Base-by-base conservation (phyloP, 2,888 invertebrate species). In the Sphinx pinastri region DNA sequence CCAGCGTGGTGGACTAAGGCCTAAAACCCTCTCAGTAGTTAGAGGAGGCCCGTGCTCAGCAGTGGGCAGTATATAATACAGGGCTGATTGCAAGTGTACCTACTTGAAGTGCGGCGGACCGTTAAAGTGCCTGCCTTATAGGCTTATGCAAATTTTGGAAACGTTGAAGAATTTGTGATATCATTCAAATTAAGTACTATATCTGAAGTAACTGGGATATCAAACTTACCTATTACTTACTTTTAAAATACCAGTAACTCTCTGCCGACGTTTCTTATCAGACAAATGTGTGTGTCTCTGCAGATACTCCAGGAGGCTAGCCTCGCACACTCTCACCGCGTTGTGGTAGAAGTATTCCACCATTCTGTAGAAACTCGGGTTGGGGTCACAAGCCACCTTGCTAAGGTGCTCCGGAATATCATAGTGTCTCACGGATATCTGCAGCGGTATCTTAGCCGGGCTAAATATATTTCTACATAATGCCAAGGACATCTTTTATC, bases 271-370 rank as follows among this genome's bases (percentile, higher is more conserved):
- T 75, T 96, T 95, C 79, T 95, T 96, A 6, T 94, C 87, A 0
- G 94, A 93, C 78, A 93, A 79, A 85, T 95, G 87, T 5, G 87
- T 81, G 76, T 93, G 86, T 77, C 90, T 95, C 77, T 82, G 90
- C 70, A 88, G 88, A 67, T 95, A 89, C 1, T 95, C 95, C 0
- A 92, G 79, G 2, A 96, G 86, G 25, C 95, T 87, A 0, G 95
- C 94, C 78, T 95, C 95, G 51, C 88, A 87, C 0, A 93, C 84
- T 2, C 81, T 81, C 58, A 95, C 93, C 1, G 96, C 96, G 72
- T 93, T 92, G 82, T 96, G 96, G 83, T 96, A 96, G 86, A 95
- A 96, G 81, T 95, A 95, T 79, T 96, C 96, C 45, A 97, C 96
- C 96, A 96, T 96, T 71, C 92, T 87, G 79, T 87, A 95, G 81